Evolutionary conservation across 2,888 invertebrate genomes (phyloP).

Genomic region (Platycnemis pennipes): DNA sequence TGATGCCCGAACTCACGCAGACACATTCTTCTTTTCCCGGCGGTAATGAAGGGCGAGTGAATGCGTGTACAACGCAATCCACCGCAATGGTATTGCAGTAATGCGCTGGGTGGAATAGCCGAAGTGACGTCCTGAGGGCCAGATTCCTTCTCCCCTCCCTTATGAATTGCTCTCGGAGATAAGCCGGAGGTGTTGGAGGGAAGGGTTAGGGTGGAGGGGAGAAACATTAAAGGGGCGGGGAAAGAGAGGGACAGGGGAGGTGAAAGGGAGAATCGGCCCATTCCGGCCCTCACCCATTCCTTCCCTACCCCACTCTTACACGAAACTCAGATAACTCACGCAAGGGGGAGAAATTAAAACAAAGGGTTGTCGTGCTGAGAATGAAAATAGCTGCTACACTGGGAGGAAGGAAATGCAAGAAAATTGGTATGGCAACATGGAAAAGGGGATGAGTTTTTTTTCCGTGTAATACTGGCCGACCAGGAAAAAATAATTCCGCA

Average conservation of each 20-base stretch:
- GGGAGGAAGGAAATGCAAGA: neutral
- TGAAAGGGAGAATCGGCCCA: neutral
- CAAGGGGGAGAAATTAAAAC: neutral
- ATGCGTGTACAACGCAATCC: neutral
- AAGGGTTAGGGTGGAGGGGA: neutral
- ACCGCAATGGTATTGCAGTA: neutral
- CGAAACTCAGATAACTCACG: conserved; percentile 19
- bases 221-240: neutral
- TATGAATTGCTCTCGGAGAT: neutral
- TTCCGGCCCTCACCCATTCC: neutral
- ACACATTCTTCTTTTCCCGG: no score
- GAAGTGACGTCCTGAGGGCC: neutral
- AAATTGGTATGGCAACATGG: neutral
- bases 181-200: neutral
- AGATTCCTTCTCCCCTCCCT: neutral
- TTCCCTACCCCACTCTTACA: neutral
- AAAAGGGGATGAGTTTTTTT: no score
- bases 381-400: neutral
- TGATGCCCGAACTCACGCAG: no score
- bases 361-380: neutral
- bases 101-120: neutral
- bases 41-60: neutral
- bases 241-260: neutral
- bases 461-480: no score
- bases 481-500: no score